Base-by-base conservation (phyloP, 2,797 vertebrate genomes). In the Neosilurus hyrtlii region DNA sequence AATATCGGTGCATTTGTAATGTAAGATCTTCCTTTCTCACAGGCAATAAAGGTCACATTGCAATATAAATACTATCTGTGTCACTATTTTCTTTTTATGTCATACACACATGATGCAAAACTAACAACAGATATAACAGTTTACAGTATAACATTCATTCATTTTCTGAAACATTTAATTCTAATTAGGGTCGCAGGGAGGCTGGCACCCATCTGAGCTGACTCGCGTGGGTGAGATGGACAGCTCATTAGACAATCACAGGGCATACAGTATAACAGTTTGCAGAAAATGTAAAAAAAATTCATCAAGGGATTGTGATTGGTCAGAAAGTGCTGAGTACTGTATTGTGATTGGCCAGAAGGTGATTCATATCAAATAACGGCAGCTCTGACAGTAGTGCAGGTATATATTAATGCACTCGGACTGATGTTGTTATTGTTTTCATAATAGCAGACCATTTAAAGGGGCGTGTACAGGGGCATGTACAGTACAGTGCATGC, bases 1-100 rank as follows among this genome's bases (percentile, higher is more conserved):
- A 61, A 81, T 26, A 73, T 70, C 37, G 15, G 26, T 83, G 82
- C 65, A 49, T 88, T 82, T 91, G 72, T 90, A 87, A 92, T 88
- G 84, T 90, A 88, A 91, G 88, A 90, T 89, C 92, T 92, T 88
- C 89, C 88, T 79, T 91, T 92, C 91, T 94, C 91, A 91, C 88
- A 92, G 93, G 93, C 93, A 95, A 95, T 95, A 95, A 95, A 94
- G 92, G 90, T 94, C 94, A 85, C 88, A 94, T 94, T 93, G 92
- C 93, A 94, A 93, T 93, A 94, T 82, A 79, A 73, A 30, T 86
- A 77, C 85, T 84, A 76, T 87, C 83, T 86, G 81, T 87, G 86
- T 91, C 66, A 61, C 87, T 57, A 20, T 79, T 72, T 82, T 72
- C 84, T 80, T 86, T 85, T 43, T 43, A 43, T 43, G 8, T 43